Evolutionary conservation across 2,888 invertebrate genomes (phyloP).

Genomic region (Pantelozetes paolii): DNA sequence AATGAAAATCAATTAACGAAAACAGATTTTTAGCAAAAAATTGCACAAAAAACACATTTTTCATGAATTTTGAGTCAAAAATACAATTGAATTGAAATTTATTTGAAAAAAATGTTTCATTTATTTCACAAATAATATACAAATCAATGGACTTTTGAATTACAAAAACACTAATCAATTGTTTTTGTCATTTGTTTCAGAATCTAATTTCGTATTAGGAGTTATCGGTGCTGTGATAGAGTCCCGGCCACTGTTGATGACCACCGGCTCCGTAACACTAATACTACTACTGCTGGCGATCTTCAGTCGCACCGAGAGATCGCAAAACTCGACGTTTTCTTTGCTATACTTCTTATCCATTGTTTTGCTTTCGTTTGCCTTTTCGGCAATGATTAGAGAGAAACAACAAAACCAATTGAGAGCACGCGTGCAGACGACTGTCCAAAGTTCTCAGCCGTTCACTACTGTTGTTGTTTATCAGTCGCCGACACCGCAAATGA

Average conservation of each 20-base stretch:
- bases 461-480: constrained; percentile 41
- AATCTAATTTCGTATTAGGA: constrained; percentile 29
- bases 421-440: neutral
- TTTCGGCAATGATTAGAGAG: constrained; percentile 40
- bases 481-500: neutral
- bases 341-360: constrained; percentile 36
- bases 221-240: constrained; percentile 34
- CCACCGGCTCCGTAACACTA: constrained; percentile 35
- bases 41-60: too few relatives aligned
- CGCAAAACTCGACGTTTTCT: constrained; percentile 19
- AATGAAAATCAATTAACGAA: too few relatives aligned
- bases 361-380: constrained; percentile 32
- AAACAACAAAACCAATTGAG: constrained; percentile 3
- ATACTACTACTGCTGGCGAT: constrained; percentile 23
- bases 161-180: too few relatives aligned
- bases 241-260: constrained; percentile 22
- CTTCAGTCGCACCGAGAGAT: constrained; percentile 19
- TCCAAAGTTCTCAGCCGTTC: neutral
- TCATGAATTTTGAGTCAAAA: too few relatives aligned
- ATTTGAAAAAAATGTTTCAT: too few relatives aligned
- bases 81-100: too few relatives aligned
- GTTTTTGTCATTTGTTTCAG: neutral
- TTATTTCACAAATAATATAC: too few relatives aligned
- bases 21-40: too few relatives aligned
- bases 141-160: too few relatives aligned